Evolutionary conservation across 2,113 vertebrate genomes (phyloP).

Genomic region (Pavo muticus): DNA sequence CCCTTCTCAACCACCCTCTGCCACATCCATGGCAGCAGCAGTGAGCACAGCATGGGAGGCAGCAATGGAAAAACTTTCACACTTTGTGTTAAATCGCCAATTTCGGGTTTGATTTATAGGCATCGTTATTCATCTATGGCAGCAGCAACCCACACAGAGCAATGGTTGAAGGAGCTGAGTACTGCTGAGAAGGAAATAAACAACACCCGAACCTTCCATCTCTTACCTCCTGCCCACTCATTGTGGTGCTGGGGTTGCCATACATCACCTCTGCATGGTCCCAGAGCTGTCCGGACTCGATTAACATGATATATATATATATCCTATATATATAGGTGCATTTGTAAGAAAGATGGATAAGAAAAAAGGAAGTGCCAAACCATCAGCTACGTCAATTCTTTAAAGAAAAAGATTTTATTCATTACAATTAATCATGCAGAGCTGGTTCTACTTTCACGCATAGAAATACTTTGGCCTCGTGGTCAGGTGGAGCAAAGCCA

Average conservation of each 20-base stretch:
- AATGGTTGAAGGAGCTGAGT: background rate
- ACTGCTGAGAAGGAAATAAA: background rate
- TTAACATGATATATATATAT: background rate
- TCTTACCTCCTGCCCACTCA: background rate
- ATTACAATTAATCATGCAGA: background rate
- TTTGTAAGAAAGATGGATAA: background rate
- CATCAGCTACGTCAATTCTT: background rate
- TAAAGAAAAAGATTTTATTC: background rate
- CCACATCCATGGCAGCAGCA: background rate
- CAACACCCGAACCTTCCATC: background rate
- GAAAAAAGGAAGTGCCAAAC: background rate
- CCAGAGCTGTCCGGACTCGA: background rate
- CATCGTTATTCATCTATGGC: background rate
- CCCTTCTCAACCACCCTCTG: background rate
- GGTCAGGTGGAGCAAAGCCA: background rate
- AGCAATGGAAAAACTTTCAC: background rate
- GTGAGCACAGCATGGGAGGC: background rate
- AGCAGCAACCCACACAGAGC: background rate
- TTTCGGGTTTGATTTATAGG: conserved; percentile 7
- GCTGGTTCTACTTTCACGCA: background rate
- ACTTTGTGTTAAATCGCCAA: background rate
- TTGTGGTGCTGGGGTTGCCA: background rate
- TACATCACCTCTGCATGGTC: background rate
- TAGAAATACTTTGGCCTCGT: background rate
- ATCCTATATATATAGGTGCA: background rate